These are phyloP conservation scores for Salpingus planirostris DNA, from an alignment of 2,888 invertebrate genomes.

Conservation along the genomic window DNA sequence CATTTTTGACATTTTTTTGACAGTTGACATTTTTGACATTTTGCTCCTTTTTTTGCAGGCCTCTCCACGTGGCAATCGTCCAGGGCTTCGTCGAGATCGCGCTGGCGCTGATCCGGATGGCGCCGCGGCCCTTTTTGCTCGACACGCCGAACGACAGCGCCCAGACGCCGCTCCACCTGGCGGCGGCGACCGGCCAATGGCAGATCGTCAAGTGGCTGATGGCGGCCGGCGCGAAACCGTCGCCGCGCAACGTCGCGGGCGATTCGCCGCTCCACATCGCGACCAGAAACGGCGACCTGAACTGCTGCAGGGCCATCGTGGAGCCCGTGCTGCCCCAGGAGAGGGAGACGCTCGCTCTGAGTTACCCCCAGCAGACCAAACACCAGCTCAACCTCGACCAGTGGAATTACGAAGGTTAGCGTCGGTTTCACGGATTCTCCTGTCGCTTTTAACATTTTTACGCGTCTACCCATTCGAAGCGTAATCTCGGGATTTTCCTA, in stretches of 20 bases:
- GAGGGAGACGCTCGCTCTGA: slow-evolving; percentile 29
- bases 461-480: slow-evolving; percentile 2
- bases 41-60: slow-evolving; percentile 47
- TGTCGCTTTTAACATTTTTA: neutral
- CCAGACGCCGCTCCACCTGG: slow-evolving; percentile 79
- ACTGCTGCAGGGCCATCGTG: slow-evolving; percentile 65
- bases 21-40: neutral
- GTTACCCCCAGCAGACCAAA: slow-evolving; percentile 37
- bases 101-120: slow-evolving; percentile 63
- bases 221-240: slow-evolving; percentile 64
- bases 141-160: slow-evolving; percentile 73
- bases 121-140: slow-evolving; percentile 67
- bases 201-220: slow-evolving; percentile 68
- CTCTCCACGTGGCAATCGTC: slow-evolving; percentile 77
- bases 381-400: slow-evolving; percentile 57
- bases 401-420: slow-evolving; percentile 78
- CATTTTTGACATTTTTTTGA: neutral
- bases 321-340: slow-evolving; percentile 53
- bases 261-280: slow-evolving; percentile 85
- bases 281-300: slow-evolving; percentile 57
- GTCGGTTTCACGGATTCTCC: neutral
- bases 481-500: slow-evolving; percentile 10
- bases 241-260: slow-evolving; percentile 62
- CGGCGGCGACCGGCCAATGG: slow-evolving; percentile 68
- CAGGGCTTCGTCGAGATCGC: slow-evolving; percentile 66